phyloP scores from a whole-genome alignment of 37 sponge, comb jelly and placozoan genomes.

The Crambe crambe region DNA sequence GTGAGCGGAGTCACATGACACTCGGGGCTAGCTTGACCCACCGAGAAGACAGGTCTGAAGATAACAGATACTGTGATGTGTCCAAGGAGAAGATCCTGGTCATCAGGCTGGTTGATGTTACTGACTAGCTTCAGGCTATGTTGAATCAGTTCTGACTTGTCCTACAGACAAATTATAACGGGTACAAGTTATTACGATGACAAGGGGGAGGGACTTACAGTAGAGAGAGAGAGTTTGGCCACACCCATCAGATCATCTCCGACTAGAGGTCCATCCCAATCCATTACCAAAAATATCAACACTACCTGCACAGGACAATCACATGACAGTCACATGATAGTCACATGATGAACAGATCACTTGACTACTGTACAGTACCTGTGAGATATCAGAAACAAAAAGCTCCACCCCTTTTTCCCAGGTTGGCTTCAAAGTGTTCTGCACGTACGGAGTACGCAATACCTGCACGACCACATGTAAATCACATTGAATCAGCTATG shows the following conservation, averaged over 20 bases:
- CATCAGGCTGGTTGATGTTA: slow-evolving; percentile 19
- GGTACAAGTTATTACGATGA: background rate
- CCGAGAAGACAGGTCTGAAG: slow-evolving; percentile 47
- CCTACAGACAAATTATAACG: slow-evolving; percentile 10
- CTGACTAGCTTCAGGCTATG: slow-evolving; percentile 15
- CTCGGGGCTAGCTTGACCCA: slow-evolving; percentile 15
- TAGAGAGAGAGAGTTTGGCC: slow-evolving; percentile 34
- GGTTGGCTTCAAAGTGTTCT: slow-evolving; percentile 27
- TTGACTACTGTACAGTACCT: slow-evolving; percentile 3
- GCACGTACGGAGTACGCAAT: slow-evolving; percentile 39
- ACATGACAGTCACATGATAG: background rate
- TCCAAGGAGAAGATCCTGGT: slow-evolving; percentile 15
- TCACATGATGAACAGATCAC: background rate
- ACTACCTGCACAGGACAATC: slow-evolving; percentile 26
- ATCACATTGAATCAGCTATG: background rate
- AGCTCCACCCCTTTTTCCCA: slow-evolving; percentile 67
- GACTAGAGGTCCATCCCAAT: slow-evolving; percentile 62
- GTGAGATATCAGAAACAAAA: slow-evolving; percentile 46
- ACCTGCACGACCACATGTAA: background rate
- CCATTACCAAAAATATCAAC: slow-evolving; percentile 52
- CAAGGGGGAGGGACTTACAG: background rate
- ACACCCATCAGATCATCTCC: slow-evolving; percentile 58
- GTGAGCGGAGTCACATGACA: slow-evolving; percentile 7
- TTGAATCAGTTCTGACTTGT: slow-evolving; percentile 22
- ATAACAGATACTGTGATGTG: slow-evolving; percentile 41